Percentiles rank a stretch among this genome's conserved stretches.
phyloP scores from a whole-genome alignment of 2,113 vertebrate genomes.

The Caranx melampygus region DNA sequence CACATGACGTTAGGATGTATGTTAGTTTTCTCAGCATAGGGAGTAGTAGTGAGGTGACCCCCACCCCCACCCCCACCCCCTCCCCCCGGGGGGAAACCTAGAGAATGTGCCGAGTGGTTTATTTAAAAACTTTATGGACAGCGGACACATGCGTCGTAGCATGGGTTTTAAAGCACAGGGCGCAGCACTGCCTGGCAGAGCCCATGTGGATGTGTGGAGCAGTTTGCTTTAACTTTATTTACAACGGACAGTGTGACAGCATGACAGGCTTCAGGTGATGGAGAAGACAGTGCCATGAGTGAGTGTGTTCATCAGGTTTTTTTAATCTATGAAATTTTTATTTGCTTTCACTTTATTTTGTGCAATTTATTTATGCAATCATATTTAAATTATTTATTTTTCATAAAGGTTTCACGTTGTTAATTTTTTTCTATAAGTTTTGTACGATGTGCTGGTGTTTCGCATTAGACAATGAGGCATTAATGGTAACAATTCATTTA shows the following conservation, averaged over 20 bases:
- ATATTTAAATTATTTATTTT: slow-evolving; percentile 40
- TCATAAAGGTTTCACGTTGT: slow-evolving; percentile 22
- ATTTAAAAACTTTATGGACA: slow-evolving; percentile 48
- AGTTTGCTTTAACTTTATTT: slow-evolving; percentile 21
- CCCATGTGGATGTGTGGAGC: background rate
- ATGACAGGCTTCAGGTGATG: slow-evolving; percentile 15
- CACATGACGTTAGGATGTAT: slow-evolving; percentile 74
- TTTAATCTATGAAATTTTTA: background rate
- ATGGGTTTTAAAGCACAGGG: slow-evolving; percentile 42
- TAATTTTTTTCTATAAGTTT: slow-evolving; percentile 26
- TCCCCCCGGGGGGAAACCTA: background rate
- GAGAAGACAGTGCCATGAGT: slow-evolving; percentile 27
- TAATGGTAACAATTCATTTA: slow-evolving; percentile 1
- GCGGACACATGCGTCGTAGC: slow-evolving; percentile 9
- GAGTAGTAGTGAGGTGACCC: slow-evolving; percentile 33
- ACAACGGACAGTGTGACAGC: slow-evolving; percentile 11
- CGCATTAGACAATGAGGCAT: background rate
- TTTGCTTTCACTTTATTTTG: slow-evolving; percentile 4
- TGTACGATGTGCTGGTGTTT: slow-evolving; percentile 5
- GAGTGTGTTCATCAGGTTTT: slow-evolving; percentile 25
- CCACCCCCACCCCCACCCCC: too few relatives aligned
- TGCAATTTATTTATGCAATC: slow-evolving; percentile 42
- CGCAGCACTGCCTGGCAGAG: slow-evolving; percentile 12
- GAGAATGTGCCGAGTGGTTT: slow-evolving; percentile 18
- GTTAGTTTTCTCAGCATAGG: slow-evolving; percentile 53